Base-by-base conservation (phyloP, 2,797 vertebrate species). In the Dicrostonyx torquatus region DNA sequence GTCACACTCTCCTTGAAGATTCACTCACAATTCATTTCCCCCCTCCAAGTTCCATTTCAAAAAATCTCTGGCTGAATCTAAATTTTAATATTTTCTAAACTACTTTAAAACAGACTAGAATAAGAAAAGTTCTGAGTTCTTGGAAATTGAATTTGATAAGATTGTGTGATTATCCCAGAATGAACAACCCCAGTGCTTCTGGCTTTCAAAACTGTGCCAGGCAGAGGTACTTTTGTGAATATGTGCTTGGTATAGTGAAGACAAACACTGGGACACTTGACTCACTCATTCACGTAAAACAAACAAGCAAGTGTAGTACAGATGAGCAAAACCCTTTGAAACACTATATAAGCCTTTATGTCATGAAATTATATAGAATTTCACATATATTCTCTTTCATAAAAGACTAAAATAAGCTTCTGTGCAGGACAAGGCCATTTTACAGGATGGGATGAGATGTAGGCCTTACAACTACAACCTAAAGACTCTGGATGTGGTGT, bases 241-340 rank as follows among this genome's bases (percentile, higher is more conserved):
- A 20, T 6, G 10, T 70, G 18, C 78, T 60, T 75, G n/a, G 45
- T 77, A 12, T 66, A 26, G 1, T 55, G 5, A 60, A 34, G 4
- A 70, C 66, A 98, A 98, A 98, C 37, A 43, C 18, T 93, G 66
- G 94, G 96, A 77, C 98, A 97, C 89, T 98, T 98, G 98, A 96
- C n/a, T 1, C 37, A 53, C 29, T 55, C 29, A n/a, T n/a, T 70
- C 0, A 53, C 11, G 98, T 48, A 96, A 78, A 60, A 97, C 97
- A 48, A 97, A 95, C 29, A 76, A 84, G 0, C 29, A 96, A n/a
- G 75, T 98, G 15, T 68, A 97, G 26, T 97, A 97, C 77, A 98
- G 97, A 90, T 97, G 98, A 5, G 97, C 96, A 96, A 96, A 95
- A 85, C 84, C 98, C 85, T 93, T 93, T 2, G 92, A 53, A n/a